Evolutionary conservation across 2,888 invertebrate species (phyloP).

Genomic region (Empis stercorea): DNA sequence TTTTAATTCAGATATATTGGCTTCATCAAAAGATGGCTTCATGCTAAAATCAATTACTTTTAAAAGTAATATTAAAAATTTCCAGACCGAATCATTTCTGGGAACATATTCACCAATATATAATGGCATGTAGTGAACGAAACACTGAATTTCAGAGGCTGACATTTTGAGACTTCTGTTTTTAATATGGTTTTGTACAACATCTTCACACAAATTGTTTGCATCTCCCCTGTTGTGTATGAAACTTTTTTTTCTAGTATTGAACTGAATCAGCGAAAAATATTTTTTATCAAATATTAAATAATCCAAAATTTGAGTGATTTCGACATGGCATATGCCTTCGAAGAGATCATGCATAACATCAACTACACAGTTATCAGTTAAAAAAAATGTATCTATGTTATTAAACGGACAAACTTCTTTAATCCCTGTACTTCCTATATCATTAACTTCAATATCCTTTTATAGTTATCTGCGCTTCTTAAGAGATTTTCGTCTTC

Average conservation of each 20-base stretch:
- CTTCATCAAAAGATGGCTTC: slow-evolving; percentile 5
- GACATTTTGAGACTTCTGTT: slow-evolving; percentile 11
- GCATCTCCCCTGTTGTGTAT: background rate
- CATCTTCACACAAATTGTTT: slow-evolving; percentile 1
- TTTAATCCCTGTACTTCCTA: slow-evolving; percentile 11
- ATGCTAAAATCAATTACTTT: slow-evolving; percentile 1
- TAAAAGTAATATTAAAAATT: slow-evolving; percentile 2
- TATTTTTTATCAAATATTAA: slow-evolving; percentile 8
- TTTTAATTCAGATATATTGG: slow-evolving; percentile 4
- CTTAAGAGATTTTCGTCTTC: slow-evolving; percentile 5
- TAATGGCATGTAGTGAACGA: slow-evolving; percentile 8
- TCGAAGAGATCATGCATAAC: slow-evolving; percentile 16
- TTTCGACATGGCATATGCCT: slow-evolving; percentile 10
- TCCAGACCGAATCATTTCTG: slow-evolving; percentile 5
- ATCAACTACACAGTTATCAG: slow-evolving; percentile 12
- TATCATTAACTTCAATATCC: slow-evolving; percentile 1
- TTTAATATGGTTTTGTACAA: slow-evolving; percentile 5
- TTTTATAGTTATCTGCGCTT: slow-evolving; percentile 5
- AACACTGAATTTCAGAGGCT: slow-evolving; percentile 10
- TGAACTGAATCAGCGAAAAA: slow-evolving; percentile 4
- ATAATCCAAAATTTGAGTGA: slow-evolving; percentile 9
- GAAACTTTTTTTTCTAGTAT: slow-evolving; percentile 4
- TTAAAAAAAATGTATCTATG: slow-evolving; percentile 11
- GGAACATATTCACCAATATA: slow-evolving; percentile 9
- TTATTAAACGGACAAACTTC: slow-evolving; percentile 10